Percentiles rank a stretch among this genome's conserved stretches.
Evolutionary conservation across 2,888 invertebrate species (phyloP).

Genomic region (Diplolepis rosae): DNA sequence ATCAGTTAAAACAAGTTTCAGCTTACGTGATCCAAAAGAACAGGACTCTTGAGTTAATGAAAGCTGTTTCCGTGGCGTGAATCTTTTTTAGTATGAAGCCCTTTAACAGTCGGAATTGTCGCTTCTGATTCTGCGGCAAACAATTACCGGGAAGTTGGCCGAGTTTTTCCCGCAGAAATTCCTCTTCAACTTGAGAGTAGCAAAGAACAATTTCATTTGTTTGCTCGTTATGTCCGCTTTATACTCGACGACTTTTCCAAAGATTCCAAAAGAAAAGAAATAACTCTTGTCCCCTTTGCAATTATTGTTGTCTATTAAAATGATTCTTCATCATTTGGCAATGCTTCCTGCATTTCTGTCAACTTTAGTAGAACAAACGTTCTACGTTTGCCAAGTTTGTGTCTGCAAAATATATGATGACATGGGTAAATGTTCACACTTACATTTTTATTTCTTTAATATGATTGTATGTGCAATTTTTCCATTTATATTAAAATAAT

Average conservation of each 20-base stretch:
- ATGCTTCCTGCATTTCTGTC: constrained; percentile 13
- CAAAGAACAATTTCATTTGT: constrained; percentile 25
- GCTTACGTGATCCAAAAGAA: constrained; percentile 20
- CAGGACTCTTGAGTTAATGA: constrained; percentile 38
- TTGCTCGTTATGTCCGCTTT: constrained; percentile 27
- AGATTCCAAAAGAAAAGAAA: constrained; percentile 16
- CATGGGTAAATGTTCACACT: neutral
- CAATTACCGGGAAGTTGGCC: constrained; percentile 41
- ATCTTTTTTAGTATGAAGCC: constrained; percentile 28
- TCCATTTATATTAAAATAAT: too few relatives aligned
- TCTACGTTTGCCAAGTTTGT: neutral
- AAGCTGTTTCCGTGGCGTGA: constrained; percentile 27
- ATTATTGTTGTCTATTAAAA: constrained; percentile 22
- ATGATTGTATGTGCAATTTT: too few relatives aligned
- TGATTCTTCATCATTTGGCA: constrained; percentile 1
- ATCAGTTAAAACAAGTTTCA: constrained; percentile 21
- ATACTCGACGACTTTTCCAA: constrained; percentile 23
- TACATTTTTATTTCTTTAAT: neutral
- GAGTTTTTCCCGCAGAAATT: constrained; percentile 32
- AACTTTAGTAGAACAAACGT: neutral
- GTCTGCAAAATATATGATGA: neutral
- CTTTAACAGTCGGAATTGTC: constrained; percentile 28
- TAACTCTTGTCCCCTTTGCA: constrained; percentile 15
- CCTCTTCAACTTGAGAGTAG: constrained; percentile 19
- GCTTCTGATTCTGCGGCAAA: constrained; percentile 35